Percentiles rank a stretch among this genome's conserved stretches.
These are phyloP conservation scores for Danio albolineatus DNA, from an alignment of 2,797 vertebrate species.

Conservation along the genomic window DNA sequence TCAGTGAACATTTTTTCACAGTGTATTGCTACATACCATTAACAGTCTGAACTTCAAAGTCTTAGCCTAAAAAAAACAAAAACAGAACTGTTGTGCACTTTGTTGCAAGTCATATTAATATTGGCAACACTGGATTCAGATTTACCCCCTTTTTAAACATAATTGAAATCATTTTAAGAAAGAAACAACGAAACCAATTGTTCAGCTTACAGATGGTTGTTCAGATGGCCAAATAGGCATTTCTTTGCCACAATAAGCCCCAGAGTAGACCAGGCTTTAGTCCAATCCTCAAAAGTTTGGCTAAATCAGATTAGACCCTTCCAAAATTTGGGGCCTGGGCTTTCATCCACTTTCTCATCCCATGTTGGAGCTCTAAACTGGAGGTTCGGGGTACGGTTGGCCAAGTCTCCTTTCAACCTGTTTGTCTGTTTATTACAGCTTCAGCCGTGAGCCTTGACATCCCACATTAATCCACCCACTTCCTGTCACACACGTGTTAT, in stretches of 20 bases:
- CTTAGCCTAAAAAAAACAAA: too few species aligned
- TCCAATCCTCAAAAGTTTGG: conserved; percentile 8
- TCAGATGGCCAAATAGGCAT: conserved; percentile 31
- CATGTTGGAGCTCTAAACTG: neutral
- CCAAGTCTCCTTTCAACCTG: conserved; percentile 10
- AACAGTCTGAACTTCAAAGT: too few species aligned
- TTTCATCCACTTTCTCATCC: conserved; percentile 13
- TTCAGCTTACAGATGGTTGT: conserved; percentile 20
- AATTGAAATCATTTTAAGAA: neutral
- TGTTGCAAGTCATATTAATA: neutral
- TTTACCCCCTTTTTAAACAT: neutral
- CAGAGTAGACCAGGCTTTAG: conserved; percentile 7
- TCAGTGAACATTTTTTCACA: too few species aligned
- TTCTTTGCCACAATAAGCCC: neutral
- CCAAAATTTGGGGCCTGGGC: neutral
- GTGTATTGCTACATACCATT: too few species aligned
- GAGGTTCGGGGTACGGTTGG: neutral
- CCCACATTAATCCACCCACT: conserved; percentile 49
- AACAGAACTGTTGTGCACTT: neutral
- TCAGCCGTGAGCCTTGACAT: conserved; percentile 32
- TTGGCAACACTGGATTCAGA: neutral
- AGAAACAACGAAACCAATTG: conserved; percentile 15
- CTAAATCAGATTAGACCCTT: neutral
- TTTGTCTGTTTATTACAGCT: conserved; percentile 46
- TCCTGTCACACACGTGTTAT: conserved; percentile 34